Percentiles rank a stretch among this genome's conserved stretches.
phyloP scores from a whole-genome alignment of 2,797 vertebrate genomes.

The Phataginus tricuspis region DNA sequence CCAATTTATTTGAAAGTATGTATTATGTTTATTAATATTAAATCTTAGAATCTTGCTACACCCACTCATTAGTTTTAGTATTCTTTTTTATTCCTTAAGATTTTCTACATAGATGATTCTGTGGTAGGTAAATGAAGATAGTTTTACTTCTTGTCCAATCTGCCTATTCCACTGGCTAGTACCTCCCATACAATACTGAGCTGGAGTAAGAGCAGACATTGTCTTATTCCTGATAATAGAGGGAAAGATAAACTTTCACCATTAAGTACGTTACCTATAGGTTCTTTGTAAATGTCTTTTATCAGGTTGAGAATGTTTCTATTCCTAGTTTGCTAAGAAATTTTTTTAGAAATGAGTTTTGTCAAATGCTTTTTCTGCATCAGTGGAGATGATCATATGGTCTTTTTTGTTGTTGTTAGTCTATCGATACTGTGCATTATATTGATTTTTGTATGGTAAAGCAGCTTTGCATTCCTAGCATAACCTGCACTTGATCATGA shows the following conservation, averaged over 20 bases:
- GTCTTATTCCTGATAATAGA: not conserved
- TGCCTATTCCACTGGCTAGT: not conserved
- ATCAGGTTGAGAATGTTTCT: not conserved
- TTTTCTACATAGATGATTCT: not conserved
- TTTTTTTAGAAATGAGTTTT: not conserved
- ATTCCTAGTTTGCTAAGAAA: not conserved
- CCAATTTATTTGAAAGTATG: not conserved
- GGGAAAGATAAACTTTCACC: not conserved
- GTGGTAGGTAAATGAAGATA: not conserved
- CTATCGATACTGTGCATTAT: not conserved
- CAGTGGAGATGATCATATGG: not conserved
- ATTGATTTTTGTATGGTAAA: not conserved
- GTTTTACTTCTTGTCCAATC: not conserved
- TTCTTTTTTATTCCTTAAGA: not conserved
- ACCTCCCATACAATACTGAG: not conserved
- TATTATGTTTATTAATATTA: not conserved
- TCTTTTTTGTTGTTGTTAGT: not conserved
- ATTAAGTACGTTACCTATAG: not conserved
- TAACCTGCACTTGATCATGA: not conserved
- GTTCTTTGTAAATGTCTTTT: not conserved
- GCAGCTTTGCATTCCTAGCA: not conserved
- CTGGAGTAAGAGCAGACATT: not conserved
- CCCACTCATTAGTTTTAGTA: not conserved
- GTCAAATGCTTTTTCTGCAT: not conserved
- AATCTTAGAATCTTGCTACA: not conserved